phyloP scores from a whole-genome alignment of 2,113 vertebrate species.

The Eolophus roseicapilla region DNA sequence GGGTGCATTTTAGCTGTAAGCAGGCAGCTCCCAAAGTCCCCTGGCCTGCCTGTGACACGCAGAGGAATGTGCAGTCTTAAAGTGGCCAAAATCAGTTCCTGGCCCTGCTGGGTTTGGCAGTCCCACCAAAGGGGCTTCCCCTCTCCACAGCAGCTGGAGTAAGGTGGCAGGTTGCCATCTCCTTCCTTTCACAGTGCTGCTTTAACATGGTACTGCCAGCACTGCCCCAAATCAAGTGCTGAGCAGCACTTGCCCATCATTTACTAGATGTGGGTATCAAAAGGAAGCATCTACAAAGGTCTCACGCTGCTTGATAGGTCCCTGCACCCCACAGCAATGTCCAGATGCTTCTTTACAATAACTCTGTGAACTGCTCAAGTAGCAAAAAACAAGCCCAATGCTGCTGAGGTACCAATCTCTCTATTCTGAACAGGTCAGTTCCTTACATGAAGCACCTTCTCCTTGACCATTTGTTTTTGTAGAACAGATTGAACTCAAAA shows the following conservation, averaged over 20 bases:
- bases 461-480: background rate
- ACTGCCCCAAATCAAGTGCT: background rate
- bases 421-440: background rate
- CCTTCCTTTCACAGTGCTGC: background rate
- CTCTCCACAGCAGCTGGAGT: background rate
- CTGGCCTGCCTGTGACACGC: accelerated
- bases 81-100: background rate
- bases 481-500: background rate
- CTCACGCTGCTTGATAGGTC: background rate
- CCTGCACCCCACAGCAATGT: background rate
- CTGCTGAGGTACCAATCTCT: background rate
- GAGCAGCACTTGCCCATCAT: background rate
- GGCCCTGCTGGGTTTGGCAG: background rate
- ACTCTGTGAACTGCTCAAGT: background rate
- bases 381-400: background rate
- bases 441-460: background rate
- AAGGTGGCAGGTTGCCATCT: background rate
- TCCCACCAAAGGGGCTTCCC: background rate
- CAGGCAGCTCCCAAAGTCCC: background rate
- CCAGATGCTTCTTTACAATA: background rate
- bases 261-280: background rate
- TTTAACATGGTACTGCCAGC: background rate
- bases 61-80: background rate
- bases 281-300: background rate
- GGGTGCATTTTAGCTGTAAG: background rate